Percentiles rank a stretch among this genome's conserved stretches.
These are phyloP conservation scores for Oxycera nigricornis DNA, from an alignment of 2,888 invertebrate genomes.

Conservation along the genomic window DNA sequence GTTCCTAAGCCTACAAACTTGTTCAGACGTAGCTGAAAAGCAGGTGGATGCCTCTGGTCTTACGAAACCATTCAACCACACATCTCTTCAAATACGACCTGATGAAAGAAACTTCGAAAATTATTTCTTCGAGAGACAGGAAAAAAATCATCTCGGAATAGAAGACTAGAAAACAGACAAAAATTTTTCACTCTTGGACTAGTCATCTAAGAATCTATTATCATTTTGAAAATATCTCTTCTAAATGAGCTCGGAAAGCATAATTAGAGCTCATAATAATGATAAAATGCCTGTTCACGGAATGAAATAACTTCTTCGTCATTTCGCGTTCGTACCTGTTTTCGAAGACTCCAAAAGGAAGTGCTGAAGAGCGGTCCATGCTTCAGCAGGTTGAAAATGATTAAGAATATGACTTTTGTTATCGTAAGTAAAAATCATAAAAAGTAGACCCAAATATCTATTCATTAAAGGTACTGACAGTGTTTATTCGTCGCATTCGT, in stretches of 20 bases:
- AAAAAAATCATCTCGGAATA: neutral
- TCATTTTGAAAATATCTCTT: conserved; percentile 28
- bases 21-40: neutral
- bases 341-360: neutral
- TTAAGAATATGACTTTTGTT: conserved; percentile 9
- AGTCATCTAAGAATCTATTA: conserved; percentile 13
- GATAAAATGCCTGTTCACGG: conserved; percentile 31
- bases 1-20: neutral
- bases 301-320: conserved; percentile 28
- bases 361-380: neutral
- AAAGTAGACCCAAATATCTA: too few species aligned
- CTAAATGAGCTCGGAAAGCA: conserved; percentile 33
- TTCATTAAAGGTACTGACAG: too few species aligned
- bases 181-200: neutral
- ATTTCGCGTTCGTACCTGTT: neutral
- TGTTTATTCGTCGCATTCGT: too few species aligned
- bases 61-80: conserved; percentile 9
- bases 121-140: neutral
- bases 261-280: conserved; percentile 40
- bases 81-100: too few species aligned
- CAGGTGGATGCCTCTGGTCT: conserved; percentile 32
- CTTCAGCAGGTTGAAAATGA: neutral
- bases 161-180: neutral
- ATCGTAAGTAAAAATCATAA: neutral
- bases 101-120: conserved; percentile 6